Conservation (phyloP, 2,113 vertebrate species). For the Tapirus terrestris region DNA sequence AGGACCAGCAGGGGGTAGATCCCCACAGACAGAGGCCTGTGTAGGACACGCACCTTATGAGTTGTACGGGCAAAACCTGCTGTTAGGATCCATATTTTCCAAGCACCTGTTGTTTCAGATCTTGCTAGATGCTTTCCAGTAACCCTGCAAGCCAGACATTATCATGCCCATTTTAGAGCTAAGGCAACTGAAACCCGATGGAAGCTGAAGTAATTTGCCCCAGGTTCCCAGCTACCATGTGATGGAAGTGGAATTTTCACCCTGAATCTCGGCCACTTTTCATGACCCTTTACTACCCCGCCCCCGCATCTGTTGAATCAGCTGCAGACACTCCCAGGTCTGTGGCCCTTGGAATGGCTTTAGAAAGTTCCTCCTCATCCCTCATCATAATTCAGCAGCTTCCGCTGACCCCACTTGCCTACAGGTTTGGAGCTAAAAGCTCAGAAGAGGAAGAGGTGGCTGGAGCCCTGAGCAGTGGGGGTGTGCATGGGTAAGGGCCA, state of each 20-base stretch:
- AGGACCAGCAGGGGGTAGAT: neutral
- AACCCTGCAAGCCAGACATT: neutral
- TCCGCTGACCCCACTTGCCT: neutral
- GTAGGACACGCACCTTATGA: neutral
- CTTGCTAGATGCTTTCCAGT: neutral
- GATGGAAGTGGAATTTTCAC: neutral
- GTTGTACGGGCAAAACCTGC: neutral
- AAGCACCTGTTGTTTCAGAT: neutral
- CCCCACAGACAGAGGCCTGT: neutral
- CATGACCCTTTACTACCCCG: neutral
- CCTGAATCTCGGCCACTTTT: neutral
- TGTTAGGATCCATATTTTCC: neutral
- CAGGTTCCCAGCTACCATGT: neutral
- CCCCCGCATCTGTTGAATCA: neutral
- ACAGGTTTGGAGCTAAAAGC: neutral
- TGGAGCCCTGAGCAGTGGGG: neutral
- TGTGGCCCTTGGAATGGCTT: conserved; percentile 37
- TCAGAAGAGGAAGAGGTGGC: neutral
- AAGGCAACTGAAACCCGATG: neutral
- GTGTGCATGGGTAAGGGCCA: neutral
- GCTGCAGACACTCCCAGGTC: conserved; percentile 4
- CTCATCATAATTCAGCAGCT: neutral
- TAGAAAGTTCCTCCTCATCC: neutral
- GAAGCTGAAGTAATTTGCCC: neutral
- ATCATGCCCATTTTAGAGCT: neutral